Base-by-base conservation (phyloP, 2,113 vertebrate species). In the Cathartes aura region DNA sequence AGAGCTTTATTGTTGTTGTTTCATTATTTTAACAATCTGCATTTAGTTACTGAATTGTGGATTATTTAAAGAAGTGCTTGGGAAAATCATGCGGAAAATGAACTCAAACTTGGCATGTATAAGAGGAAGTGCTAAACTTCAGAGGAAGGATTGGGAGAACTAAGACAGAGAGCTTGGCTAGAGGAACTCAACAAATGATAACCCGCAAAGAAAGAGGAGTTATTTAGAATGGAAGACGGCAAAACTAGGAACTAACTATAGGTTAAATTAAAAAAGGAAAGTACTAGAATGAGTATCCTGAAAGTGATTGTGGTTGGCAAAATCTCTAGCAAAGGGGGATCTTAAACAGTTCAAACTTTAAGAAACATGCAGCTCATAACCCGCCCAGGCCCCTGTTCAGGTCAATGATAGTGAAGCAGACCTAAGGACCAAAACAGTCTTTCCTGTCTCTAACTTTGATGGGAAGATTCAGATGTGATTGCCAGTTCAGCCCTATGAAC, bases 21-120 rank as follows among this genome's bases (percentile, higher is more conserved):
- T 70, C 78, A 90, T 90, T 91, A 95, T 80, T 96, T 95, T 94
- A 93, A 94, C 84, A 95, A 82, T 82, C 67, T 74, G 74, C 59
- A 94, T 86, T 86, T 93, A 90, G 89, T 88, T 91, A 96, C 67
- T 71, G 74, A 87, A 72, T 76, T 81, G 84, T 63, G 75, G 67
- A 95, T 94, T 93, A 96, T 90, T 96, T 95, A 94, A 95, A 95
- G 76, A 17, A 96, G 85, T 34, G 71, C 81, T 91, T 96, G 89
- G 93, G 93, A 97, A 97, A 97, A 94, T 85, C 71, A 90, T 9
- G 62, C 1, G 2, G 93, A 94, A 97, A 96, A 94, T 82, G 56
- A 96, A 96, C 87, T 73, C 74, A 45, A 90, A 78, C 60, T 95
- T 97, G 97, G 94, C 96, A 90, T 1, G 11, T n/a, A 8, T 45